Evolutionary conservation across 2,113 vertebrate genomes (phyloP), one percentile per base, ranked within the genome.

Genomic region (Amphiprion percula): DNA sequence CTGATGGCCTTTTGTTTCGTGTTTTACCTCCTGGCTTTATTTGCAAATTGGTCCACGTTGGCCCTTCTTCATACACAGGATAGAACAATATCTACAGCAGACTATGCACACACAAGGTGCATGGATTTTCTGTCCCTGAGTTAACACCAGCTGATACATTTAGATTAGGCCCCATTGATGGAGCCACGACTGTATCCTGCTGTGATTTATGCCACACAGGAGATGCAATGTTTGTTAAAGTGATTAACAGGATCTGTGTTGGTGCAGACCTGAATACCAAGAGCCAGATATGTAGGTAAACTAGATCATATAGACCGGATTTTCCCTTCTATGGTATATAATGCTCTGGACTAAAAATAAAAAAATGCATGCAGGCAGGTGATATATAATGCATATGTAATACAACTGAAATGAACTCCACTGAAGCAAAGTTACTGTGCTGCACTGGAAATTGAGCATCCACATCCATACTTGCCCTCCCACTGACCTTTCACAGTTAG

Each of bases 221-320:
- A 91, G 86, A 83, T 58, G 85, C 77, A 75, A 39, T 92, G 88
- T 93, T 91, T 92, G 89, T 89, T 86, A 73, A 83, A 82, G 82
- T 52, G 92, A 93, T 93, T 92, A 93, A 89, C 76, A 72, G 73
- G 71, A 85, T 83, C 78, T 73, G 77, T 56, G 74, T 17, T 82
- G 84, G 82, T 67, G 26, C 78, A 55, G 80, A 67, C 64, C 66
- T 76, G 86, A 90, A 92, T 87, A 88, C 81, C 74, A 84, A 90
- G 68, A 79, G 64, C 50, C 77, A 85, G 79, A 73, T 80, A 72
- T 75, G 58, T 50, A 61, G 11, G 76, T 77, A 73, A 85, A 84
- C 59, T 55, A 66, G 68, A 85, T 77, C 72, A 82, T 78, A 65
- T 60, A 62, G 54, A 37, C 56, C 33, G 41, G 47, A 47, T 65